A percentile compares a stretch with the other conserved stretches of the same genome.
Evolutionary conservation across 2,113 vertebrate species (phyloP).

Genomic region (Solea solea): DNA sequence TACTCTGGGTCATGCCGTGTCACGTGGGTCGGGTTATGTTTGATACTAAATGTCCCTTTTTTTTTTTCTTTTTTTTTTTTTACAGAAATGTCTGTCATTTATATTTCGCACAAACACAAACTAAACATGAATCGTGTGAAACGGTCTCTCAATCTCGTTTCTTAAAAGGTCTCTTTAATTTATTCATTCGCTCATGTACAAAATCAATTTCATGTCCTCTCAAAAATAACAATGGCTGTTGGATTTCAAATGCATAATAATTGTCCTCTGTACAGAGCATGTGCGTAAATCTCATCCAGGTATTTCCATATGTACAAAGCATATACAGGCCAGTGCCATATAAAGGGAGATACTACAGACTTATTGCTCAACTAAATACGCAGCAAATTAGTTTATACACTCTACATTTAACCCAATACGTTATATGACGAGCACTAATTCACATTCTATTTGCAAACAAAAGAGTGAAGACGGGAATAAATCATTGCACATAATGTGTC

Average conservation of each 20-base stretch:
- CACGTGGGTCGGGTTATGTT: constrained; percentile 60
- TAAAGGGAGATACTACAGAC: constrained; percentile 81
- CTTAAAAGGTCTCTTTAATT: constrained; percentile 64
- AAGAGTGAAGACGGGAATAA: constrained; percentile 44
- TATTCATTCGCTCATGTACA: constrained; percentile 82
- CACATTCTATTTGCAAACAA: constrained; percentile 71
- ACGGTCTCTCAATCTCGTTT: constrained; percentile 2
- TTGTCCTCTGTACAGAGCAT: constrained; percentile 73
- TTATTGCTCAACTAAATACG: constrained; percentile 86
- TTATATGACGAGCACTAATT: constrained; percentile 71
- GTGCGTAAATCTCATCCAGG: constrained; percentile 56
- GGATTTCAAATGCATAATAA: constrained; percentile 74
- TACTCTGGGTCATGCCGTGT: constrained; percentile 63
- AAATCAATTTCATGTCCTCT: constrained; percentile 80
- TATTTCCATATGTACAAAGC: constrained; percentile 76
- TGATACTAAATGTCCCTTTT: constrained; percentile 68
- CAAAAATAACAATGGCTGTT: constrained; percentile 84
- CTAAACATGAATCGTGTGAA: neutral
- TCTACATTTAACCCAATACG: constrained; percentile 65
- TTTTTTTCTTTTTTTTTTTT: constrained; percentile 60
- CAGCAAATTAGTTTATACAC: constrained; percentile 71
- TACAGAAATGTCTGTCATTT: neutral
- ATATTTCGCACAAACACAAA: constrained; percentile 2
- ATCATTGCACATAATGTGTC: constrained; percentile 61
- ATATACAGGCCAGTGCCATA: constrained; percentile 77